A percentile compares a stretch with the other conserved stretches of the same genome.
Evolutionary conservation across 2,113 vertebrate genomes (phyloP).

Genomic region (Lagopus leucura): DNA sequence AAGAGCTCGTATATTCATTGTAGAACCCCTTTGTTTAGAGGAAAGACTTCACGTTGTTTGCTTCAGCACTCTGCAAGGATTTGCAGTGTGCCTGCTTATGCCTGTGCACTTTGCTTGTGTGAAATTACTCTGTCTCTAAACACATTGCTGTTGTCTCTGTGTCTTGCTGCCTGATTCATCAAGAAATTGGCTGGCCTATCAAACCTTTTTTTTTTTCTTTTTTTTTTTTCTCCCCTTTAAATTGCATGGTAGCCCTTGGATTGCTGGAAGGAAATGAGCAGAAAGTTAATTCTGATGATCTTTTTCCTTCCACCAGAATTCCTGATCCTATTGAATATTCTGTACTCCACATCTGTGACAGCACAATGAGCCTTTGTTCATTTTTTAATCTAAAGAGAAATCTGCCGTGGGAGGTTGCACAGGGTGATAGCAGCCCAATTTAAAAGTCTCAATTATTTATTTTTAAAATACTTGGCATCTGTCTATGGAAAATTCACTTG

Average conservation of each 20-base stretch:
- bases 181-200: constrained; percentile 11
- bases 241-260: constrained; percentile 29
- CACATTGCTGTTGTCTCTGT: not conserved
- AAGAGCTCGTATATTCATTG: constrained; percentile 46
- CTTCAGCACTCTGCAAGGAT: not conserved
- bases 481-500: constrained; percentile 55
- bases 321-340: constrained; percentile 39
- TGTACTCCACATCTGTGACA: constrained; percentile 62
- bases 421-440: constrained; percentile 66
- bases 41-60: constrained; percentile 58
- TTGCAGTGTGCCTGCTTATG: not conserved
- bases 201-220: constrained; percentile 29
- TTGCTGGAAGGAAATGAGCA: constrained; percentile 38
- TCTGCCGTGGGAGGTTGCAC: constrained; percentile 56
- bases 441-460: constrained; percentile 72
- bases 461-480: constrained; percentile 68
- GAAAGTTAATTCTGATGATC: constrained; percentile 46
- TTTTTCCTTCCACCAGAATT: constrained; percentile 47
- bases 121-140: constrained; percentile 37
- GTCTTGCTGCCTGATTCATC: not conserved
- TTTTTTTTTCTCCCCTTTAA: constrained; percentile 12
- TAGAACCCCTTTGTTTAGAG: constrained; percentile 53
- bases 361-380: constrained; percentile 72
- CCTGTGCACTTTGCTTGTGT: constrained; percentile 12
- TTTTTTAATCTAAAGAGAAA: constrained; percentile 65